These are phyloP conservation scores for Hormaphis cornu DNA, from an alignment of 1,140 invertebrate species.

Conservation along the genomic window DNA sequence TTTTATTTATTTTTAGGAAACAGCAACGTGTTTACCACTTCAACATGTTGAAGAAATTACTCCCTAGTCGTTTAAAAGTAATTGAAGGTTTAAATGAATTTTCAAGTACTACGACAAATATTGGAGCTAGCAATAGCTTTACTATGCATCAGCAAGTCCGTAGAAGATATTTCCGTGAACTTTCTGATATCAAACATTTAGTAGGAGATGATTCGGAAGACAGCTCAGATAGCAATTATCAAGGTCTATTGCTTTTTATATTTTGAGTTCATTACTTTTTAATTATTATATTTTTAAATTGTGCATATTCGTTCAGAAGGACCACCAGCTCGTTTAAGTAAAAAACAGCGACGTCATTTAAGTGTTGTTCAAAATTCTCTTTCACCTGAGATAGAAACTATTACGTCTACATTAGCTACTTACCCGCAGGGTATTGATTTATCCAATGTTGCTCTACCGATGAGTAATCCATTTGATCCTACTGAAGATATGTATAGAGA, in stretches of 20 bases:
- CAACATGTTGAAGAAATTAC: slow-evolving; percentile 47
- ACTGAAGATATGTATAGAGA: slow-evolving; percentile 59
- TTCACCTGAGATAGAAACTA: slow-evolving; percentile 46
- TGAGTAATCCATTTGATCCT: slow-evolving; percentile 49
- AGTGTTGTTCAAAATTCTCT: slow-evolving; percentile 43
- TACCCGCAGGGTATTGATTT: slow-evolving; percentile 45
- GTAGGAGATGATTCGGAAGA: slow-evolving; percentile 56
- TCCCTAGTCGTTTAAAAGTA: slow-evolving; percentile 59
- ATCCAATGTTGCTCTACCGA: slow-evolving; percentile 42
- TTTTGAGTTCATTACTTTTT: not conserved
- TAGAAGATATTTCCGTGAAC: slow-evolving; percentile 47
- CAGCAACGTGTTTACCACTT: slow-evolving; percentile 46
- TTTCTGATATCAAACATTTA: slow-evolving; percentile 47
- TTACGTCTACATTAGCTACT: slow-evolving; percentile 44
- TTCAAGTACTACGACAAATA: not conserved
- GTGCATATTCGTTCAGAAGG: slow-evolving; percentile 45
- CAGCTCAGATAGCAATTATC: slow-evolving; percentile 60
- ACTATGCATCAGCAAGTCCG: slow-evolving; percentile 45
- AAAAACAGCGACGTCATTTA: slow-evolving; percentile 46
- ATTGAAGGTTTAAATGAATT: slow-evolving; percentile 41
- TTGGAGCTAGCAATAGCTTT: slow-evolving; percentile 35
- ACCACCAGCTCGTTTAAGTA: slow-evolving; percentile 44
- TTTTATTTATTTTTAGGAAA: slow-evolving; percentile 38
- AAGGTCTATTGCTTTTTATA: not conserved
- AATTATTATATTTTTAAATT: not conserved